These are phyloP conservation scores for Anhinga anhinga DNA, from an alignment of 2,113 vertebrate species.

Conservation along the genomic window DNA sequence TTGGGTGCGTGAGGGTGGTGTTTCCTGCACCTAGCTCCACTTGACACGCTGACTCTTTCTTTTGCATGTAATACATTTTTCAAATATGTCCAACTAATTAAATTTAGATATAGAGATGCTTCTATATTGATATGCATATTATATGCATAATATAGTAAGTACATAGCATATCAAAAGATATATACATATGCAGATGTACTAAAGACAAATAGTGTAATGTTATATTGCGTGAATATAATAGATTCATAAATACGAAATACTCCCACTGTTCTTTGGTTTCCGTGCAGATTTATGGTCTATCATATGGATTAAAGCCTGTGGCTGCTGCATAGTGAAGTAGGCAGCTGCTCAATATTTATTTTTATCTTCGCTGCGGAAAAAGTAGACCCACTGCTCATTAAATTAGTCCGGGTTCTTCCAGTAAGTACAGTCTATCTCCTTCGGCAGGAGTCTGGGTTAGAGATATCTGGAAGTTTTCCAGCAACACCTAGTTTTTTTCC, in stretches of 20 bases:
- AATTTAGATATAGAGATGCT: neutral
- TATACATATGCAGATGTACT: neutral
- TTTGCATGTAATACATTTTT: neutral
- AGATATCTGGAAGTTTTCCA: conserved; percentile 24
- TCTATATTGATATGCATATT: neutral
- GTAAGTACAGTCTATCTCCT: neutral
- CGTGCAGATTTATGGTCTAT: neutral
- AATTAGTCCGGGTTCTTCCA: conserved; percentile 28
- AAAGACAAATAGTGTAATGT: conserved; percentile 1
- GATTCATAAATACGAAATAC: conserved; percentile 26
- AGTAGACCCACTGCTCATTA: conserved; percentile 8
- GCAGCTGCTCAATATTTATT: conserved; percentile 59
- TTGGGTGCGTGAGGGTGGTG: neutral
- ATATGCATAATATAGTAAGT: neutral
- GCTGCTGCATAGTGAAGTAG: conserved; percentile 13
- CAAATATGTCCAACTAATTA: neutral
- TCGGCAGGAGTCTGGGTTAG: neutral
- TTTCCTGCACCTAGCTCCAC: neutral
- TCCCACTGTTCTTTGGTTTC: neutral
- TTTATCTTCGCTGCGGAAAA: conserved; percentile 41
- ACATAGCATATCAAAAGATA: neutral
- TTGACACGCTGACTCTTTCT: neutral
- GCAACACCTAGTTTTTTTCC: neutral
- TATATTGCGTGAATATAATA: neutral
- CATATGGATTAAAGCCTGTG: conserved; percentile 20